A percentile compares a stretch with the other conserved stretches of the same genome.
Conservation (phyloP, 2,888 invertebrate species). For the Microplitis deprimator region DNA sequence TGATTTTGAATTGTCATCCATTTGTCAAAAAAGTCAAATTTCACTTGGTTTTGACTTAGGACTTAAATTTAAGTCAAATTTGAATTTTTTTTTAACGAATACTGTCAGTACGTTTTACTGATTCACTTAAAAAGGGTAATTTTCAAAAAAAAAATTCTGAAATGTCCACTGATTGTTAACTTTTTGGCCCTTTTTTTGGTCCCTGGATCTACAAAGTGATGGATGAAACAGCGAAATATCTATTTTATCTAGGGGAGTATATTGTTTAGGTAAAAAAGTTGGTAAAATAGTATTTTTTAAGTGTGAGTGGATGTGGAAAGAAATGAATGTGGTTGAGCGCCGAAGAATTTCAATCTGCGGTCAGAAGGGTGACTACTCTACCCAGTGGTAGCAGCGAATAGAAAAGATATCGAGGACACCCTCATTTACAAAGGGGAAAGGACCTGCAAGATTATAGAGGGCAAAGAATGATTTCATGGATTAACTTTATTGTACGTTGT, state of each 20-base stretch:
- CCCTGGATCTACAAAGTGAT: neutral
- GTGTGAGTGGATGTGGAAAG: conserved; percentile 64
- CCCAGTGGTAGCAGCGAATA: conserved; percentile 54
- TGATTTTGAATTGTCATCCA: too few relatives aligned
- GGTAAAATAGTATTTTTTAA: conserved; percentile 5
- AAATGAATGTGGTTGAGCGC: conserved; percentile 51
- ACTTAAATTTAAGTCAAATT: too few relatives aligned
- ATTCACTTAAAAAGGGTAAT: too few relatives aligned
- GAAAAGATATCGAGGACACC: conserved; percentile 53
- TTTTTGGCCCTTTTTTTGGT: too few relatives aligned
- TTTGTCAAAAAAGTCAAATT: too few relatives aligned
- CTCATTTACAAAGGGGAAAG: conserved; percentile 47
- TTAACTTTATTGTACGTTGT: conserved; percentile 37
- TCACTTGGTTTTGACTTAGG: too few relatives aligned
- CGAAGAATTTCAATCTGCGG: conserved; percentile 72
- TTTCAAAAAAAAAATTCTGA: too few relatives aligned
- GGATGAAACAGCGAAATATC: neutral
- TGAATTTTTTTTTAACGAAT: too few relatives aligned
- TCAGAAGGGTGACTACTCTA: conserved; percentile 60
- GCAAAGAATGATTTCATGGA: conserved; percentile 31
- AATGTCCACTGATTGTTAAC: too few relatives aligned
- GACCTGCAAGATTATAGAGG: conserved; percentile 9
- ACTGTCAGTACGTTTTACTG: too few relatives aligned
- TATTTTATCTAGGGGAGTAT: neutral
- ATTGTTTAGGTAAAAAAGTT: neutral